Evolutionary conservation across 2,797 vertebrate genomes (phyloP).

Genomic region (Acanthurus lineatus): DNA sequence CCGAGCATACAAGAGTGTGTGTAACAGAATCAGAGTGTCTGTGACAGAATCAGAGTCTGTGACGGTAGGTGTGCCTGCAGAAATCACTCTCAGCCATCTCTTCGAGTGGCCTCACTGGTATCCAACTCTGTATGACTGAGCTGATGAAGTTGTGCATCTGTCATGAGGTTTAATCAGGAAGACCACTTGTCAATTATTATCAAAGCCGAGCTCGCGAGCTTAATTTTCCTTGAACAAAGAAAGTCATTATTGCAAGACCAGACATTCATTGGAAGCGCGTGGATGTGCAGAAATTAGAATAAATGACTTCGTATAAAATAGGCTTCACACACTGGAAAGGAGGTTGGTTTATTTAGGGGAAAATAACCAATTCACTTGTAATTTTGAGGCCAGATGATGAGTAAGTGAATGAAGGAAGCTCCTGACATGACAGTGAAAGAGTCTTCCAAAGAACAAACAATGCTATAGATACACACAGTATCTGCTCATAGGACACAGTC

Average conservation of each 20-base stretch:
- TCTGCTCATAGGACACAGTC: background rate
- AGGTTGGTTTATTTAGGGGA: background rate
- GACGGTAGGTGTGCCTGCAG: background rate
- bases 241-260: background rate
- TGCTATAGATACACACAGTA: background rate
- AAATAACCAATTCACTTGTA: background rate
- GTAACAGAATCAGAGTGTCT: background rate
- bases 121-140: background rate
- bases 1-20: slow-evolving; percentile 8
- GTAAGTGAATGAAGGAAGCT: background rate
- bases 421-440: background rate
- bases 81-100: slow-evolving; percentile 9
- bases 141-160: background rate
- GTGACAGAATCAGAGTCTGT: slow-evolving; percentile 7
- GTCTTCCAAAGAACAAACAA: background rate
- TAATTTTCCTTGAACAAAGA: background rate
- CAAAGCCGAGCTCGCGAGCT: slow-evolving; percentile 1
- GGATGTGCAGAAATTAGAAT: background rate
- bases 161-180: slow-evolving; percentile 3
- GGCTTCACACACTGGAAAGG: background rate
- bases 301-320: background rate
- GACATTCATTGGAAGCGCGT: background rate
- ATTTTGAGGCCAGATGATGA: background rate
- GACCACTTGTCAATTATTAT: background rate
- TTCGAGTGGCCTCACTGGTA: background rate